Percentiles rank a stretch among this genome's conserved stretches.
Conservation (phyloP, 1,140 invertebrate species). For the Trachymyrmex cornetzi region DNA sequence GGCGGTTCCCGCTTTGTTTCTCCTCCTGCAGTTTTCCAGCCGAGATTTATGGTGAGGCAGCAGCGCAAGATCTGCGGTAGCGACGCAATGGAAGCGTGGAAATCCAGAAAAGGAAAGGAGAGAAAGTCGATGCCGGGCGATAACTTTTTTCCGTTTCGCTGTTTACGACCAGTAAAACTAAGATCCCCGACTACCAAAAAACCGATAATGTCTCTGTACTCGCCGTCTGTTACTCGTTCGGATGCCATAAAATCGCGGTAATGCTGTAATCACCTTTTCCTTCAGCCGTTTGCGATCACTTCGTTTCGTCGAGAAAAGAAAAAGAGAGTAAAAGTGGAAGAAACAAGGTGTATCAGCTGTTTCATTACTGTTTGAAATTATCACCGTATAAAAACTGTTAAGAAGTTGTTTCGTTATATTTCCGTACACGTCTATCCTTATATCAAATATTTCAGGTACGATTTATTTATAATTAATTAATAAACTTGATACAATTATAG, state of each 20-base stretch:
- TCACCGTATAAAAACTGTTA: neutral
- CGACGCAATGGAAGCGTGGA: slow-evolving; percentile 40
- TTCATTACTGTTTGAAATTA: slow-evolving; percentile 33
- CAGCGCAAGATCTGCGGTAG: slow-evolving; percentile 47
- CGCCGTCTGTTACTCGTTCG: slow-evolving; percentile 68
- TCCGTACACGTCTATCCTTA: neutral
- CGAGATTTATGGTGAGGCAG: slow-evolving; percentile 60
- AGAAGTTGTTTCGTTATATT: slow-evolving; percentile 7
- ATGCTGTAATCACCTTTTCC: slow-evolving; percentile 61
- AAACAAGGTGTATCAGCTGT: neutral
- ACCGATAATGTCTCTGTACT: slow-evolving; percentile 71
- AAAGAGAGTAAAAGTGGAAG: neutral
- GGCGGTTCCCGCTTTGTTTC: slow-evolving; percentile 32
- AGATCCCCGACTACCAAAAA: slow-evolving; percentile 71
- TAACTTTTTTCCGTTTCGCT: slow-evolving; percentile 70
- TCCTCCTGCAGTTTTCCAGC: slow-evolving; percentile 43
- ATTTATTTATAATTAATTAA: neutral
- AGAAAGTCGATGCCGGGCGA: slow-evolving; percentile 65
- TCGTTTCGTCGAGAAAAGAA: slow-evolving; percentile 9
- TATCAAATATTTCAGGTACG: neutral
- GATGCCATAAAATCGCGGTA: slow-evolving; percentile 70
- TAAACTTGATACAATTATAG: neutral
- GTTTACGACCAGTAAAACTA: slow-evolving; percentile 74
- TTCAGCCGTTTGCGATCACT: slow-evolving; percentile 19
- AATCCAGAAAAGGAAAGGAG: slow-evolving; percentile 36